These are phyloP conservation scores for Rhea pennata DNA, from an alignment of 2,113 vertebrate genomes.

Conservation along the genomic window DNA sequence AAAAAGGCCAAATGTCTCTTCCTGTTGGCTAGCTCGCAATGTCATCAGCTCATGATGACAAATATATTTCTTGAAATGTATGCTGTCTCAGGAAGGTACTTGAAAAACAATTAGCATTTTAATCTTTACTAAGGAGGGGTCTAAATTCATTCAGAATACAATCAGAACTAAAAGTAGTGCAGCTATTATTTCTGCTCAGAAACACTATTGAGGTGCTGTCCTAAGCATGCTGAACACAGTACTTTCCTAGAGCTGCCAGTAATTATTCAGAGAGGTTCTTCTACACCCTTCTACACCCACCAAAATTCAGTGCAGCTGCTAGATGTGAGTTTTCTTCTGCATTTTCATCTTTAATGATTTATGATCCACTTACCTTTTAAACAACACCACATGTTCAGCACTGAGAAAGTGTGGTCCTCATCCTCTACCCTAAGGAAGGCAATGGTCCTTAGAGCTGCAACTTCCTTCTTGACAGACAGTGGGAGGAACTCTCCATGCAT, in stretches of 20 bases:
- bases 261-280: constrained; percentile 31
- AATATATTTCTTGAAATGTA: neutral
- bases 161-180: neutral
- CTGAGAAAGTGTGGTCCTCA: neutral
- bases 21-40: neutral
- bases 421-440: neutral
- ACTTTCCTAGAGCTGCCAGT: neutral
- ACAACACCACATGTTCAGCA: neutral
- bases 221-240: neutral
- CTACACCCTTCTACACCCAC: neutral
- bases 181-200: constrained; percentile 45
- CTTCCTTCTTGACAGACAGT: neutral
- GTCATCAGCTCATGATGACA: neutral
- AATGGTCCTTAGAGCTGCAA: neutral
- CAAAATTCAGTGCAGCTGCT: constrained; percentile 8
- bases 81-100: neutral
- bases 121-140: neutral
- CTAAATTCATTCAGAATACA: constrained; percentile 22
- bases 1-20: neutral
- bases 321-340: neutral
- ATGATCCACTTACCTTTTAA: neutral
- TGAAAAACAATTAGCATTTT: constrained; percentile 24
- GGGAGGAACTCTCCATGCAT: neutral
- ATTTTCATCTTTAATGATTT: neutral
- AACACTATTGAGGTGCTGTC: neutral